Conservation (phyloP, 2,113 vertebrate genomes). For the Zosterops borbonicus region DNA sequence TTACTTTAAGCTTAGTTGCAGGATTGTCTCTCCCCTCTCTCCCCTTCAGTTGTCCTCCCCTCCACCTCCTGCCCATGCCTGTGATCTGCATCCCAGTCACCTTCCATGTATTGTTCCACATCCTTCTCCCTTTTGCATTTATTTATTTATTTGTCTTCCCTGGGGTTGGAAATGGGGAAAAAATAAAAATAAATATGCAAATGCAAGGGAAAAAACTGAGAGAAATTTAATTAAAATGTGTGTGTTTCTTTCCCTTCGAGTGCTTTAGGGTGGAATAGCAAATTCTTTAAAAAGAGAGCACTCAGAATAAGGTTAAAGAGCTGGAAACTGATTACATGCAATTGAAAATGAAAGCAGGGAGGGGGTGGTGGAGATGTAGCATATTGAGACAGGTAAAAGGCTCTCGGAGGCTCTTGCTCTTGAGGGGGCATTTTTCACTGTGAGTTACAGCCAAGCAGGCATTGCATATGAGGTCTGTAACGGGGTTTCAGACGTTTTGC, state of each 20-base stretch:
- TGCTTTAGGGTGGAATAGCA: constrained; percentile 68
- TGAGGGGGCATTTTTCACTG: constrained; percentile 44
- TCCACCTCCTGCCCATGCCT: background rate
- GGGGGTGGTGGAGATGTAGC: background rate
- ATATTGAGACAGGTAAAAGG: constrained; percentile 35
- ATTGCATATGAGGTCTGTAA: background rate
- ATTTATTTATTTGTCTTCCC: constrained; percentile 43
- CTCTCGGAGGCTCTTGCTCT: constrained; percentile 7
- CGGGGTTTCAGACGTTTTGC: background rate
- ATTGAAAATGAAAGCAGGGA: constrained; percentile 66
- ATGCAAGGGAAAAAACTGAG: constrained; percentile 44
- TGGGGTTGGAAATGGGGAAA: background rate
- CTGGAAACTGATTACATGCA: constrained; percentile 65
- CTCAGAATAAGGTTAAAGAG: constrained; percentile 71
- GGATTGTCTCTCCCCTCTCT: background rate
- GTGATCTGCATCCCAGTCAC: constrained; percentile 54
- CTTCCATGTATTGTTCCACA: constrained; percentile 8
- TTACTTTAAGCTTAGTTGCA: background rate
- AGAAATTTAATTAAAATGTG: constrained; percentile 72
- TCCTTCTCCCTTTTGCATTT: constrained; percentile 48
- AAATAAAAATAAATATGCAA: constrained; percentile 63
- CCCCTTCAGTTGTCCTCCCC: background rate
- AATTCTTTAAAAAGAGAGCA: constrained; percentile 67
- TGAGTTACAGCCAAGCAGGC: constrained; percentile 9
- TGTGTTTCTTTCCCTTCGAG: constrained; percentile 65